Percentiles rank a stretch among this genome's conserved stretches.
phyloP scores from a whole-genome alignment of 2,888 invertebrate species.

The Herminia tarsipennalis region DNA sequence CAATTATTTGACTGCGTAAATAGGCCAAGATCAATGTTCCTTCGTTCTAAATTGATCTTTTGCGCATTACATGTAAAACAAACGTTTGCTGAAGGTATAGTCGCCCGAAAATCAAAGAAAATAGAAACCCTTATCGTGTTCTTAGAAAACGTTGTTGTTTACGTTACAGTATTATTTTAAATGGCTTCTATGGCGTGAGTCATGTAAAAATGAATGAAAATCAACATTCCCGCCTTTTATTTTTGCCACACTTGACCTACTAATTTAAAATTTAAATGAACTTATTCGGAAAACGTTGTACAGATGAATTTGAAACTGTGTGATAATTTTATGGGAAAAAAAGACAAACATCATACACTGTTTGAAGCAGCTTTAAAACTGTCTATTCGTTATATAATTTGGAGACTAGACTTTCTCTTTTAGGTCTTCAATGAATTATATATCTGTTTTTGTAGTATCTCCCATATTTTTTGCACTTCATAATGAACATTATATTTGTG shows the following conservation, averaged over 20 bases:
- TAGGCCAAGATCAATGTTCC: conserved; percentile 75
- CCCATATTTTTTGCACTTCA: too few species aligned
- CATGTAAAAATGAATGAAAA: conserved; percentile 57
- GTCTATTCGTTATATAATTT: conserved; percentile 50
- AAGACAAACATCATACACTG: conserved; percentile 18
- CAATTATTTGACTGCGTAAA: conserved; percentile 71
- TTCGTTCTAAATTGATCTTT: conserved; percentile 56
- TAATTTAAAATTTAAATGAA: neutral
- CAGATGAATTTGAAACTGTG: neutral
- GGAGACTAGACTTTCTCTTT: conserved; percentile 45
- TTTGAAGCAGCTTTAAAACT: conserved; percentile 31
- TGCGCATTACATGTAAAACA: conserved; percentile 51
- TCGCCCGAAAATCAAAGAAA: conserved; percentile 13
- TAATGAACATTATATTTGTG: too few species aligned
- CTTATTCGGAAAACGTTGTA: neutral
- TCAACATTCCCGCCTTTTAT: conserved; percentile 34
- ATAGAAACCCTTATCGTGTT: conserved; percentile 35
- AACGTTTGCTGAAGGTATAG: conserved; percentile 14
- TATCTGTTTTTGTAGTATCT: too few species aligned
- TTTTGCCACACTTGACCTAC: neutral
- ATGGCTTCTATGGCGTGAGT: conserved; percentile 51
- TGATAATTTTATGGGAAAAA: neutral
- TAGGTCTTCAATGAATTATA: conserved; percentile 4
- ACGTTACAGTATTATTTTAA: conserved; percentile 42
- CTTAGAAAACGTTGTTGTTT: conserved; percentile 41